These are phyloP conservation scores for Ceratoteleas bidentatus DNA, from an alignment of 1,140 invertebrate genomes.

Conservation along the genomic window DNA sequence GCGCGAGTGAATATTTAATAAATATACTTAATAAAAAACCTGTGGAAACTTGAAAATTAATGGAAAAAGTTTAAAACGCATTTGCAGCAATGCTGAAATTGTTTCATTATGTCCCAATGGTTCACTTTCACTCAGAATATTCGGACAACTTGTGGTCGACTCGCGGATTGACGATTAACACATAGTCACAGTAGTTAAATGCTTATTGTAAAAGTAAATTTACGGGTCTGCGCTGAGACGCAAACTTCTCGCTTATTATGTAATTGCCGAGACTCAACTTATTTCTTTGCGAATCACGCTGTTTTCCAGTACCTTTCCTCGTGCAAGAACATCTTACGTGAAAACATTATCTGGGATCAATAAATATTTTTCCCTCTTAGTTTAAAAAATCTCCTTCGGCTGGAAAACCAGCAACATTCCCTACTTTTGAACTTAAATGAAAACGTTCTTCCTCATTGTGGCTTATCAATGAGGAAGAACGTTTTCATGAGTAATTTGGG, in stretches of 20 bases:
- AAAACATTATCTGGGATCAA: too few relatives aligned
- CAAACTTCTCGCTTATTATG: slow-evolving; percentile 4
- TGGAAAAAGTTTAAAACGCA: slow-evolving; percentile 53
- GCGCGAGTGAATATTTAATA: slow-evolving; percentile 38
- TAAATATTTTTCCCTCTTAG: too few relatives aligned
- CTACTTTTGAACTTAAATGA: too few relatives aligned
- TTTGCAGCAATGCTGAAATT: slow-evolving; percentile 41
- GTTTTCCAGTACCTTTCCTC: too few relatives aligned
- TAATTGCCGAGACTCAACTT: slow-evolving; percentile 5
- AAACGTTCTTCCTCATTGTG: too few relatives aligned
- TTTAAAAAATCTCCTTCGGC: too few relatives aligned
- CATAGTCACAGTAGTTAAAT: slow-evolving; percentile 44
- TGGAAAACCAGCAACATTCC: too few relatives aligned
- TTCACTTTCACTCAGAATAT: slow-evolving; percentile 60
- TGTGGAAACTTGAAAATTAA: slow-evolving; percentile 41
- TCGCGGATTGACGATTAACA: slow-evolving; percentile 49
- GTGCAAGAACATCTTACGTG: too few relatives aligned
- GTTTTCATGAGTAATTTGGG: too few relatives aligned
- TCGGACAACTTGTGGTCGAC: slow-evolving; percentile 47
- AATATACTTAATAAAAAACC: slow-evolving; percentile 38
- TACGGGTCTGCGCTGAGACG: slow-evolving; percentile 11
- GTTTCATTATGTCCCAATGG: slow-evolving; percentile 50
- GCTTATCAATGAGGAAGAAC: too few relatives aligned
- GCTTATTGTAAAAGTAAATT: slow-evolving; percentile 40
- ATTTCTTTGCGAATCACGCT: too few relatives aligned